phyloP scores from a whole-genome alignment of 2,888 invertebrate species.

The Drosophila seclusa region DNA sequence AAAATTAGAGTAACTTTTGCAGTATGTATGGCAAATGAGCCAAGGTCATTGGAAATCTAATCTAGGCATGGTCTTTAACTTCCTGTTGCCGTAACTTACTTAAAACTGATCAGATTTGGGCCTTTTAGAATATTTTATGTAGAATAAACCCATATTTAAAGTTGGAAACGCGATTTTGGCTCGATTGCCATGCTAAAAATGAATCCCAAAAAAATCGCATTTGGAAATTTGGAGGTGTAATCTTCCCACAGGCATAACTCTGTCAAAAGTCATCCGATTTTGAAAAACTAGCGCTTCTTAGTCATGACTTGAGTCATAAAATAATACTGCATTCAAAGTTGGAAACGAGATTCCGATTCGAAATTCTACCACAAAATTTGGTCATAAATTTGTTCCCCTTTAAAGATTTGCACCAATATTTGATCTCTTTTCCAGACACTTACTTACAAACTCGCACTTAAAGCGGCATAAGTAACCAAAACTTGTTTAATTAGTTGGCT shows the following conservation, averaged over 20 bases:
- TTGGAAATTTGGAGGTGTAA: neutral
- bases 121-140: neutral
- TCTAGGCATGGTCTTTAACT: neutral
- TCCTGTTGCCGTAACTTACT: neutral
- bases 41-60: fast-evolving
- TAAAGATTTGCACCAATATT: slow-evolving; percentile 1
- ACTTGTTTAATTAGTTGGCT: slow-evolving; percentile 37
- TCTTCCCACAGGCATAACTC: neutral
- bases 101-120: neutral
- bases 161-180: neutral
- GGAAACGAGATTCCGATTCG: neutral
- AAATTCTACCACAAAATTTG: neutral
- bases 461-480: neutral
- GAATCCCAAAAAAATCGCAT: neutral
- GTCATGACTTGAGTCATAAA: neutral
- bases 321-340: neutral
- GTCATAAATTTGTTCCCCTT: neutral
- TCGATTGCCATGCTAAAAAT: neutral
- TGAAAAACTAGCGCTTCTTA: neutral
- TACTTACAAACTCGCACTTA: slow-evolving; percentile 7
- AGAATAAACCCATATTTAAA: neutral
- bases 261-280: neutral
- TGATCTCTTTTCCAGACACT: slow-evolving; percentile 4
- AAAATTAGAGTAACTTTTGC: neutral
- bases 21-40: neutral